A percentile compares a stretch with the other conserved stretches of the same genome.
These are phyloP conservation scores for Eupithecia vulgata DNA, from an alignment of 2,888 invertebrate genomes.

Conservation along the genomic window DNA sequence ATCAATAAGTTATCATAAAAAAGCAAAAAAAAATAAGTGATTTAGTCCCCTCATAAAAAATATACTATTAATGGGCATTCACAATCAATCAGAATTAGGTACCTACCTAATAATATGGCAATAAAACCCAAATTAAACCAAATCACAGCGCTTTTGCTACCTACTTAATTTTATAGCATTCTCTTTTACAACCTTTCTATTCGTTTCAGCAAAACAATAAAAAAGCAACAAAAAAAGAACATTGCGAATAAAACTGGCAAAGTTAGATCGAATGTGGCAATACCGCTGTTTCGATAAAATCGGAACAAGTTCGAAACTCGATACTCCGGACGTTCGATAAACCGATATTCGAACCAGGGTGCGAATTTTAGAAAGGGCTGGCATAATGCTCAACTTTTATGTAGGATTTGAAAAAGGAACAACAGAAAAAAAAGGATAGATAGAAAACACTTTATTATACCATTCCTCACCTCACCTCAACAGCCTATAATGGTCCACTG, in stretches of 20 bases:
- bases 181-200: neutral
- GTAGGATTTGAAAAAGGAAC: neutral
- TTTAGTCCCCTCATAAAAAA: too few relatives aligned
- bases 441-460: too few relatives aligned
- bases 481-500: too few relatives aligned
- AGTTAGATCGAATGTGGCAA: constrained; percentile 15
- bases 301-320: constrained; percentile 15
- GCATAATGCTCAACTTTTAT: neutral
- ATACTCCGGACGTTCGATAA: constrained; percentile 16
- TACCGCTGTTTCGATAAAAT: constrained; percentile 15
- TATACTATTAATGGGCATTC: too few relatives aligned
- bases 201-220: neutral
- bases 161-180: neutral
- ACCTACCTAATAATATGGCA: too few relatives aligned
- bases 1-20: too few relatives aligned
- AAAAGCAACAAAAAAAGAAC: neutral
- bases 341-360: constrained; percentile 13
- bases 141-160: neutral
- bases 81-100: too few relatives aligned
- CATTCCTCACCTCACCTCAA: too few relatives aligned
- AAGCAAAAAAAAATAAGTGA: too few relatives aligned
- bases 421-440: neutral
- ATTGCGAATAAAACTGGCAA: constrained; percentile 7
- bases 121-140: neutral
- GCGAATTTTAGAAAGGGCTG: neutral